Base-by-base conservation (phyloP, 1,140 invertebrate genomes). In the Zaprionus camerounensis region DNA sequence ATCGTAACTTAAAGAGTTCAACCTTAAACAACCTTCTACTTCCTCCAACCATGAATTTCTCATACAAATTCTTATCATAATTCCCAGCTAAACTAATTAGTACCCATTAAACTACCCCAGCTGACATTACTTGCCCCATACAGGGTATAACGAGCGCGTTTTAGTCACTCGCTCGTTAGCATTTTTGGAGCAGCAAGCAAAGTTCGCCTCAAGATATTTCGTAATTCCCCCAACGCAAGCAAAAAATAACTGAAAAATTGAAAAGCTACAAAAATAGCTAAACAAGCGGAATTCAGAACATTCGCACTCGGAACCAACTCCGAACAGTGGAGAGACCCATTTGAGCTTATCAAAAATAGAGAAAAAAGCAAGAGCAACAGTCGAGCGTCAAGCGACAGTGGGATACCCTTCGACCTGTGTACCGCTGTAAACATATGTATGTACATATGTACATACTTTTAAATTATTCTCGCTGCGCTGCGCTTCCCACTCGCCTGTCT, bases 161-260 rank as follows among this genome's bases (percentile, higher is more conserved):
- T 56, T 56, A 70, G 58, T 63, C 53, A 51, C 28, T 63, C 59
- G 24, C 41, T 36, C 38, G 65, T 62, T 69, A 17, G 58, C 71
- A 70, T 55, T 62, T 62, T 51, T 36, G 17, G 17, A 62, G 46
- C 57, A n/a, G 6, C 31, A n/a, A 62, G 24, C 49, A 38, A 15
- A 69, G 38, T 70, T 63, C 34, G 62, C 56, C 64, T 64, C 36
- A 64, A 58, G 24, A 51, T 12, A 59, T 75, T 75, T 75, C 67
- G 59, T 75, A 71, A 75, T 71, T 34, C 31, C 31, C 31, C 9
- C 31, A 34, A 28, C 36, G 38, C 17, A 22, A 58, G 26, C 58
- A 22, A 62, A n/a, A 22, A 22, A 44, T 28, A 56, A n/a, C 22
- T 11, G 24, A 11, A 7, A 28, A 56, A 22, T 6, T 51, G 6